phyloP scores from a whole-genome alignment of 2,113 vertebrate species.

The Clarias batrachus region DNA sequence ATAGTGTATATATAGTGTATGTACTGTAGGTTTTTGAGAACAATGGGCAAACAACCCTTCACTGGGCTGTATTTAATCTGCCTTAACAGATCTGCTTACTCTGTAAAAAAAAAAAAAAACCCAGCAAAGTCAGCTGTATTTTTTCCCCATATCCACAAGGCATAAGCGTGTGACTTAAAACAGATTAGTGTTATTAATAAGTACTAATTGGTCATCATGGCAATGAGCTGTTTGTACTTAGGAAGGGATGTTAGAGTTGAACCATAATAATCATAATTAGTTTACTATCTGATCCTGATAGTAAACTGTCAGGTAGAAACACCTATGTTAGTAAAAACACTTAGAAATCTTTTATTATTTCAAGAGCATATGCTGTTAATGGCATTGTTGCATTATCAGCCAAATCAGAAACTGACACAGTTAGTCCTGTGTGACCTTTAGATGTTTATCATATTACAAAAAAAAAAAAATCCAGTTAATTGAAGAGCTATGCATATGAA shows the following conservation, averaged over 20 bases:
- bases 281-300: background rate
- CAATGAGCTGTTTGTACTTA: background rate
- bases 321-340: background rate
- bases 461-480: background rate
- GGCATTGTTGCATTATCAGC: background rate
- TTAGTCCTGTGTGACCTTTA: background rate
- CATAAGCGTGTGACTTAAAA: background rate
- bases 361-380: background rate
- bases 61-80: no score
- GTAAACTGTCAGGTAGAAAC: background rate
- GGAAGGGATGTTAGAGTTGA: background rate
- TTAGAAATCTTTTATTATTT: background rate
- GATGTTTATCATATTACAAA: background rate
- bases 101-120: background rate
- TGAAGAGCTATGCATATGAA: background rate
- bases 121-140: background rate
- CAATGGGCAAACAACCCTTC: background rate
- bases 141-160: background rate
- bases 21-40: background rate
- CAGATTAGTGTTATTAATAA: background rate
- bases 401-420: background rate
- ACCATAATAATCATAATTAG: background rate
- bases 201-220: background rate
- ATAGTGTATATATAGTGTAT: background rate
- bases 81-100: background rate